Evolutionary conservation across 2,797 vertebrate genomes (phyloP), one percentile per base, ranked within the genome.

Genomic region (Danio aesculapii): DNA sequence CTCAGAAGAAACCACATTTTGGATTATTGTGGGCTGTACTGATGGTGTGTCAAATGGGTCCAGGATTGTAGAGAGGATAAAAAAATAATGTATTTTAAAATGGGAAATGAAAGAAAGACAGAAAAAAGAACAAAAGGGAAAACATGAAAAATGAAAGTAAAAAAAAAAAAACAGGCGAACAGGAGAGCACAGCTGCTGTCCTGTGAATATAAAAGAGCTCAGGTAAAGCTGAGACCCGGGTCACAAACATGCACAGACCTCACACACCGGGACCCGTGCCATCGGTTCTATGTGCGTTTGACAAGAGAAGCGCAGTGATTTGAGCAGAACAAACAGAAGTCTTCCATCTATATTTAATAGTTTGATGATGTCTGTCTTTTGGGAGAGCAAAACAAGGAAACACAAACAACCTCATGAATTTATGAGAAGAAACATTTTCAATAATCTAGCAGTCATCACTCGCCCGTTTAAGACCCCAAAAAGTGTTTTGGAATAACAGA

Each of bases 1-100:
- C 92, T 92, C 92, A 92, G 91, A 92, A 88, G 88, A 91, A 93
- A 90, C 88, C 89, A 88, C 88, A 92, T 91, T 89, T 89, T 90
- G 88, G 90, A 90, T 93, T 92, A 93, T 92, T 94, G 91, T 85
- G 88, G 88, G 72, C 90, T 89, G 88, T 76, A 86, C 84, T 92
- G 79, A 84, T 82, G 67, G 43, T 72, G 87, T 91, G 90, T 93
- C 90, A 92, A 93, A 92, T 71, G 82, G 84, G 90, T 92, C 90
- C 91, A 92, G 89, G 88, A 91, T 89, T 92, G 89, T 75, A 81
- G 85, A 82, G 81, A 84, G 86, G 59, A 86, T 90, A 85, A 86
- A 86, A 89, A 81, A 49, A 85, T 70, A 74, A 62, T 67, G 77
- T 43, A 57, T 87, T 88, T 87, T 75, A 70, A 75, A 63, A 62